phyloP scores from a whole-genome alignment of 2,797 vertebrate species.

The Gephyroberyx darwinii region DNA sequence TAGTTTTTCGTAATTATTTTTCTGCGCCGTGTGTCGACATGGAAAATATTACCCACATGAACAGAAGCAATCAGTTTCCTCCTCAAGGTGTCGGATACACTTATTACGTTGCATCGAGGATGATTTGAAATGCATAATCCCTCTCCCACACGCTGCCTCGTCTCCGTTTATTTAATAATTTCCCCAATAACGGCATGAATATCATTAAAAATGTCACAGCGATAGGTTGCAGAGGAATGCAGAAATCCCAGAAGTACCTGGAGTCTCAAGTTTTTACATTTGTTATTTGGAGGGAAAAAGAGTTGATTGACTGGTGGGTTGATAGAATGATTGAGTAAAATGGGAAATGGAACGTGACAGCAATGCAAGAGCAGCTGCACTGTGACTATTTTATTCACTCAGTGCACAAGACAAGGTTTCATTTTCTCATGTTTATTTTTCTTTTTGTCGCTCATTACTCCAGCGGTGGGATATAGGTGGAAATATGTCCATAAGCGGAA shows the following conservation, averaged over 20 bases:
- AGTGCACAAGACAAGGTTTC: background rate
- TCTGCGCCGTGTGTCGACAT: slow-evolving; percentile 30
- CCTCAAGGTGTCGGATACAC: slow-evolving; percentile 72
- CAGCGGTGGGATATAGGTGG: background rate
- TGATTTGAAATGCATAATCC: slow-evolving; percentile 71
- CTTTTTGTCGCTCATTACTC: background rate
- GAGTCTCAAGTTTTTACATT: slow-evolving; percentile 34
- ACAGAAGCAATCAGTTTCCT: slow-evolving; percentile 74
- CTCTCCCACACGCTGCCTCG: slow-evolving; percentile 42
- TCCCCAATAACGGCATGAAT: slow-evolving; percentile 66
- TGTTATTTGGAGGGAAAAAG: slow-evolving; percentile 15
- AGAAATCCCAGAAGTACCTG: slow-evolving; percentile 32
- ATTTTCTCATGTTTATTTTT: slow-evolving; percentile 1
- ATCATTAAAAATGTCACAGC: slow-evolving; percentile 58
- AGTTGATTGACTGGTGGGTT: slow-evolving; percentile 34
- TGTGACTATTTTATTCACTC: background rate
- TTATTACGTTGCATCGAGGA: slow-evolving; percentile 55
- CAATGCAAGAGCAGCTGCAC: slow-evolving; percentile 18
- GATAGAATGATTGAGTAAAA: slow-evolving; percentile 37
- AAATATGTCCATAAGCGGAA: background rate
- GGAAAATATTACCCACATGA: slow-evolving; percentile 64
- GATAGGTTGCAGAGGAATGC: slow-evolving; percentile 27
- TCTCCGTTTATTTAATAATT: slow-evolving; percentile 65
- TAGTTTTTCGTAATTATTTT: slow-evolving; percentile 63
- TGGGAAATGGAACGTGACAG: slow-evolving; percentile 37